Evolutionary conservation across 2,797 vertebrate species (phyloP), one percentile per base, ranked within the genome.

Genomic region (Clarias pachynema): DNA sequence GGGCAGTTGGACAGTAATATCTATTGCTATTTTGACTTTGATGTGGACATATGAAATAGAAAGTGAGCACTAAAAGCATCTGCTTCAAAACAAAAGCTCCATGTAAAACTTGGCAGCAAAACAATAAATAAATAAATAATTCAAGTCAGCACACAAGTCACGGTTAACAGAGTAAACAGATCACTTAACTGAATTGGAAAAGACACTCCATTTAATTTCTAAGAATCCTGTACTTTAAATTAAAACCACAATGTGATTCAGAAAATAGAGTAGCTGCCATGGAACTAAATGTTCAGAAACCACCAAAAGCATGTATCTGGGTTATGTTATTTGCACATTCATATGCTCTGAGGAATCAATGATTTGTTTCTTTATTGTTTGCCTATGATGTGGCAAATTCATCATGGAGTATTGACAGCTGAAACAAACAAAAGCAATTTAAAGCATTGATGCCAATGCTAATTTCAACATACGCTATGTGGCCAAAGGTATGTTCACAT

Each of bases 161-260:
- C 3, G 16, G 63, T 84, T 70, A 29, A 40, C 31, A 60, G 31
- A 59, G 63, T n/a, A 66, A 85, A 34, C 57, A 73, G 68, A 81
- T 73, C 69, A 44, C 34, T 72, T 69, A 84, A 84, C 15, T 79
- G 18, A 26, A 79, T 65, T 81, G 69, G 59, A 85, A 73, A 65
- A 62, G 29, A 85, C 68, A 63, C 22, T 69, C 79, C 34, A 63
- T 83, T 83, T 57, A 73, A 40, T 31, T 68, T 66, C 56, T 68
- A 77, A 57, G 49, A 49, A 78, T 66, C 44, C 74, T 69, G 5
- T 69, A 59, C 31, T 84, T 84, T n/a, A 53, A 78, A 18, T 59
- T 57, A 69, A 84, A 84, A 37, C 74, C 74, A 79, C 83, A 79
- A 60, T 59, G 5, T 65, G 60, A 53, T 84, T 78, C 49, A 40